Evolutionary conservation across 2,113 vertebrate genomes (phyloP).

Genomic region (Progne subis): DNA sequence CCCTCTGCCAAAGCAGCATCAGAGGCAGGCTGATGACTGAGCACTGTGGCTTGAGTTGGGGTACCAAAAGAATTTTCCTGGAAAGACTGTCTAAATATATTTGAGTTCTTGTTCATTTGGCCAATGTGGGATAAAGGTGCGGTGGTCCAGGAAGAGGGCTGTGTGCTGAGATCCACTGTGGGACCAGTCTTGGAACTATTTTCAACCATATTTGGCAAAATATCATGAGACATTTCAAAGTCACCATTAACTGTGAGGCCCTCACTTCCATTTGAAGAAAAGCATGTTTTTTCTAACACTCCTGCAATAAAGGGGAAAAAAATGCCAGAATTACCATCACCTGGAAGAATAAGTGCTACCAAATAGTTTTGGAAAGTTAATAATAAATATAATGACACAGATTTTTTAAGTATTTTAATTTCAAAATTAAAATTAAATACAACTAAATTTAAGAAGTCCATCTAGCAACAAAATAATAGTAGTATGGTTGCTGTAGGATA

Average conservation of each 20-base stretch:
- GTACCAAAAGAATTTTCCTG: not conserved
- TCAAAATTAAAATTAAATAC: not conserved
- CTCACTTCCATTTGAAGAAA: slow-evolving; percentile 75
- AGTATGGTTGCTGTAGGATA: not conserved
- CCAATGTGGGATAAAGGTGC: slow-evolving; percentile 11
- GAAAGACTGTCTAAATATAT: slow-evolving; percentile 13
- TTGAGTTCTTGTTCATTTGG: slow-evolving; percentile 52
- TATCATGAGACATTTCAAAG: slow-evolving; percentile 23
- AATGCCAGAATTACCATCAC: not conserved
- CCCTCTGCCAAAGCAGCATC: not conserved
- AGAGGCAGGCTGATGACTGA: not conserved
- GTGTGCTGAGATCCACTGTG: not conserved
- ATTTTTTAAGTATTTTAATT: not conserved
- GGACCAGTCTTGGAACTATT: slow-evolving; percentile 31
- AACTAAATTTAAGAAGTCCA: not conserved
- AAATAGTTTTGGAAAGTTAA: not conserved
- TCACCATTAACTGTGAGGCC: slow-evolving; percentile 55
- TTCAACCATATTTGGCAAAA: slow-evolving; percentile 15
- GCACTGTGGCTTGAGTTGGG: not conserved
- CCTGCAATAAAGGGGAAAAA: slow-evolving; percentile 67
- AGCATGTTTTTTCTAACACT: slow-evolving; percentile 75
- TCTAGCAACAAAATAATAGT: not conserved
- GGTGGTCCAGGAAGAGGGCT: slow-evolving; percentile 24
- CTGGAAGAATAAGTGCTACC: not conserved
- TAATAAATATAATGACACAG: not conserved